These are phyloP conservation scores for Hassar affinis DNA, from an alignment of 2,113 vertebrate genomes.

Conservation along the genomic window DNA sequence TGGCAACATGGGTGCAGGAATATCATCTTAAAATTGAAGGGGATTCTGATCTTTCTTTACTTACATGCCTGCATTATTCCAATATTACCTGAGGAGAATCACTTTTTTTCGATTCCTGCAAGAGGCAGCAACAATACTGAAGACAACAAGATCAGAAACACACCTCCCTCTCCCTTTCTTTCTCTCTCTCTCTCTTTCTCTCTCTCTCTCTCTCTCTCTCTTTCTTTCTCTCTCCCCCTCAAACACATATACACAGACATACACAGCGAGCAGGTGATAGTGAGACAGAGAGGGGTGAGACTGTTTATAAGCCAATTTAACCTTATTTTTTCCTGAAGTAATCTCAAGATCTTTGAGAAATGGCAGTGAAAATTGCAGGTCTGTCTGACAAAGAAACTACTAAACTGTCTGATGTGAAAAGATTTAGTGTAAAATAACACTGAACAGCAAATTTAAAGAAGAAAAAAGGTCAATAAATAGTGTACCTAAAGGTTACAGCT, in stretches of 20 bases:
- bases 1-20: slow-evolving; percentile 17
- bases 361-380: not conserved
- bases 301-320: not conserved
- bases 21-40: slow-evolving; percentile 33
- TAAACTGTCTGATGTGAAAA: not conserved
- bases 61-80: slow-evolving; percentile 2
- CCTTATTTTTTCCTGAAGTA: not conserved
- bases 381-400: not conserved
- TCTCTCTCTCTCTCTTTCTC: not conserved
- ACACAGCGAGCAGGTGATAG: not conserved
- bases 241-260: not conserved
- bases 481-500: not conserved
- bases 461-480: not conserved
- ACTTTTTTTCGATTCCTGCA: not conserved
- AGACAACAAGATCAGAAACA: not conserved
- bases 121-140: not conserved
- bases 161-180: not conserved
- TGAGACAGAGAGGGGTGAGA: not conserved
- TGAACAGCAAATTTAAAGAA: not conserved
- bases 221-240: not conserved
- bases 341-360: not conserved
- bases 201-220: not conserved
- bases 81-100: not conserved
- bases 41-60: slow-evolving; percentile 1
- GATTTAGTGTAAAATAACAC: not conserved